Percentiles rank a stretch among this genome's conserved stretches.
Conservation (phyloP, 1,140 invertebrate species). For the Drosophila equinoxialis region DNA sequence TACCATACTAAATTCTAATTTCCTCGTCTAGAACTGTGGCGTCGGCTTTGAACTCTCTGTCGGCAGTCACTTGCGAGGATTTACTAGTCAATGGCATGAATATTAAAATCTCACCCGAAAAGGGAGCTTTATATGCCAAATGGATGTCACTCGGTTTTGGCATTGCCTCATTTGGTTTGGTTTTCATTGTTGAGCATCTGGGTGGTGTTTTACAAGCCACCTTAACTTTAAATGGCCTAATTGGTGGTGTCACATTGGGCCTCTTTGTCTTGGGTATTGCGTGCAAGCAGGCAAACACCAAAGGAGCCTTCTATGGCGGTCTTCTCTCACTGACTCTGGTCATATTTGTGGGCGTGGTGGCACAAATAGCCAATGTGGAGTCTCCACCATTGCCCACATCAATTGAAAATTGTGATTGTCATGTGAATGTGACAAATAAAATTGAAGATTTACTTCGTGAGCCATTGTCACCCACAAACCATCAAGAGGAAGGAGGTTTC, state of each 20-base stretch:
- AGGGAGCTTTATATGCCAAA: conserved; percentile 85
- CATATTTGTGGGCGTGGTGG: conserved; percentile 83
- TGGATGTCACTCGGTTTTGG: conserved; percentile 84
- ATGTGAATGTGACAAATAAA: conserved; percentile 80
- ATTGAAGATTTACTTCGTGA: conserved; percentile 47
- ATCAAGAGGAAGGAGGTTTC: conserved; percentile 44
- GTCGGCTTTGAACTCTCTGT: conserved; percentile 94
- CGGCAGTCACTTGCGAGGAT: conserved; percentile 95
- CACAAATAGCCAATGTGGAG: conserved; percentile 83
- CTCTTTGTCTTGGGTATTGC: conserved; percentile 95
- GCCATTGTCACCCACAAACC: conserved; percentile 8
- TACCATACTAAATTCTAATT: not conserved
- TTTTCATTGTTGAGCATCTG: conserved; percentile 91
- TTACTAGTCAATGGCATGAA: conserved; percentile 88
- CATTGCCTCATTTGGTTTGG: conserved; percentile 84
- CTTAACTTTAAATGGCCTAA: conserved; percentile 93
- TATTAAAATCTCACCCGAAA: conserved; percentile 87
- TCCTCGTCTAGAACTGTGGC: conserved; percentile 90
- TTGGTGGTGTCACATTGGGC: conserved; percentile 93
- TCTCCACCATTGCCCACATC: conserved; percentile 81
- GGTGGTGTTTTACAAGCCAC: conserved; percentile 93
- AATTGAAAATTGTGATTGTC: conserved; percentile 82
- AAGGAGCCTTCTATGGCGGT: conserved; percentile 84
- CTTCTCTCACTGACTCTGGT: conserved; percentile 83
- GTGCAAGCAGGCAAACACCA: conserved; percentile 92